A percentile compares a stretch with the other conserved stretches of the same genome.
These are phyloP conservation scores for Drosophila lacicola DNA, from an alignment of 2,888 invertebrate species.

Conservation along the genomic window DNA sequence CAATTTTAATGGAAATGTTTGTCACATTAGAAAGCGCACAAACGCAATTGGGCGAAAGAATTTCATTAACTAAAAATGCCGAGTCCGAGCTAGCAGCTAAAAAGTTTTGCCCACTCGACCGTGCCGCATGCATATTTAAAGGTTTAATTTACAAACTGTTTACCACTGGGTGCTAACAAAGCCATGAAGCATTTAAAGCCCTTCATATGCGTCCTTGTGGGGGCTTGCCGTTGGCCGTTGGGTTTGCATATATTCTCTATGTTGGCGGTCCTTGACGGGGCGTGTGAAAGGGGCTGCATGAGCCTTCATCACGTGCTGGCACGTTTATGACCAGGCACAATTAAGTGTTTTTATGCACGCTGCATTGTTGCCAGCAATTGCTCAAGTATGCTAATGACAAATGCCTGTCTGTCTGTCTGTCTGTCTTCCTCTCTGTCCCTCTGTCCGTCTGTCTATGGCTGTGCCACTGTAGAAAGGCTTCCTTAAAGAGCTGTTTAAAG, in stretches of 20 bases:
- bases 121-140: conserved; percentile 54
- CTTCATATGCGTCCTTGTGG: conserved; percentile 40
- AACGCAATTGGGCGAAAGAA: conserved; percentile 20
- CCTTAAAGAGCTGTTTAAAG: conserved; percentile 34
- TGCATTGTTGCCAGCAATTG: conserved; percentile 64
- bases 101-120: conserved; percentile 33
- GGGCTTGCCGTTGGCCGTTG: neutral
- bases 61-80: conserved; percentile 54
- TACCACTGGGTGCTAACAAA: conserved; percentile 27
- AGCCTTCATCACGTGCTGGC: conserved; percentile 63
- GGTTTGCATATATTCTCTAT: conserved; percentile 4
- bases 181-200: conserved; percentile 62
- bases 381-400: conserved; percentile 75
- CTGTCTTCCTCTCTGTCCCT: neutral
- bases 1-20: conserved; percentile 34
- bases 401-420: conserved; percentile 4
- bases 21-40: conserved; percentile 17
- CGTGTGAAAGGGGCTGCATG: conserved; percentile 3
- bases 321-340: conserved; percentile 72
- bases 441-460: neutral
- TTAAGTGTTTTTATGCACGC: conserved; percentile 78
- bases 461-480: neutral
- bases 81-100: neutral
- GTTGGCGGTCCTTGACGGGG: conserved; percentile 2
- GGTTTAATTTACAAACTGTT: conserved; percentile 53